These are phyloP conservation scores for Uria aalge DNA, from an alignment of 2,113 vertebrate genomes.

Conservation along the genomic window DNA sequence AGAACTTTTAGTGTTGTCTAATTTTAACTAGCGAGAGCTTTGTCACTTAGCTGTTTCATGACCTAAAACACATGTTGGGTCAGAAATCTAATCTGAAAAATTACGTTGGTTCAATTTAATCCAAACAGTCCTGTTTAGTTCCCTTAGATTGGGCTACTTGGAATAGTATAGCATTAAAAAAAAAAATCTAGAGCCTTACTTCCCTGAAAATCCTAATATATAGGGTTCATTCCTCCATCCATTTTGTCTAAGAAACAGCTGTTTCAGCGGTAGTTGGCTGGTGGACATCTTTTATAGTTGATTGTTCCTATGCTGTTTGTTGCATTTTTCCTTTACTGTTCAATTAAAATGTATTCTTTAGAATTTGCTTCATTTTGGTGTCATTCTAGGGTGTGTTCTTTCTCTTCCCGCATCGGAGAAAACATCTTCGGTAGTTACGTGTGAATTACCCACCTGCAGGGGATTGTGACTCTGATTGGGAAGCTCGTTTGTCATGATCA, in stretches of 20 bases:
- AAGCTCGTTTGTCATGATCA: not conserved
- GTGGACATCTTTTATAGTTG: not conserved
- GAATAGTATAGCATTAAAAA: not conserved
- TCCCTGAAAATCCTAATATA: not conserved
- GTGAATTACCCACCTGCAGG: not conserved
- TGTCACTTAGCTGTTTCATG: not conserved
- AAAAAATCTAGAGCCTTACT: not conserved
- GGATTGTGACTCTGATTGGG: accelerated
- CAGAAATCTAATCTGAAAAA: not conserved
- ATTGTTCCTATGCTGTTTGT: not conserved
- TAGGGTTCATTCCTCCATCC: not conserved
- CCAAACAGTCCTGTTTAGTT: not conserved
- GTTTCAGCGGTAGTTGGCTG: not conserved
- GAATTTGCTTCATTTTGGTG: not conserved
- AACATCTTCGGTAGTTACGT: accelerated
- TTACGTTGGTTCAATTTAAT: not conserved
- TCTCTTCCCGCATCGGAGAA: not conserved
- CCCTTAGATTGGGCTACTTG: not conserved
- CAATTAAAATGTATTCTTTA: not conserved
- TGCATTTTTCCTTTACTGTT: not conserved
- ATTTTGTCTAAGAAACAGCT: not conserved
- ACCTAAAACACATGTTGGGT: not conserved
- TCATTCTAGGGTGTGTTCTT: not conserved
- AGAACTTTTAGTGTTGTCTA: not conserved
- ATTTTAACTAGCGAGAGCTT: not conserved